phyloP scores from a whole-genome alignment of 2,888 invertebrate species.

The Polydrusus cervinus region DNA sequence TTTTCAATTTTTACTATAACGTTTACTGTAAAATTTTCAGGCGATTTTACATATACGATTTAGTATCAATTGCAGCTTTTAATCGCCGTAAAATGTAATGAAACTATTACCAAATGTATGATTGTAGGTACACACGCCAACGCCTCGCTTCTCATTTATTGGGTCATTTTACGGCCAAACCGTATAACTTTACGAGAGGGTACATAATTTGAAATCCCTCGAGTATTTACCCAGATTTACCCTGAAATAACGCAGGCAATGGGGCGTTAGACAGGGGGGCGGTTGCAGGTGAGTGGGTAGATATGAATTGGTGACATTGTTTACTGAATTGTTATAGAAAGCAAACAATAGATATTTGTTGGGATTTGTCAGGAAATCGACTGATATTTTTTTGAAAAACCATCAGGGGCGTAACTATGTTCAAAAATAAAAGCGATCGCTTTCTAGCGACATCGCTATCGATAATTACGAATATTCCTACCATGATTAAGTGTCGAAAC shows the following conservation, averaged over 20 bases:
- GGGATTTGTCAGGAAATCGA: not conserved
- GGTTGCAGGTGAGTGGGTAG: constrained; percentile 30
- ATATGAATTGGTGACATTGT: constrained; percentile 2
- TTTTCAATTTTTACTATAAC: too few species aligned
- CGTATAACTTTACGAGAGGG: constrained; percentile 37
- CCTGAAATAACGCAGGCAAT: constrained; percentile 27
- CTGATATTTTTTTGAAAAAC: not conserved
- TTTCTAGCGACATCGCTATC: too few species aligned
- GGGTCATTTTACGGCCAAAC: constrained; percentile 24
- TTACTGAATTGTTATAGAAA: not conserved
- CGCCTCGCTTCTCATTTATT: constrained; percentile 9
- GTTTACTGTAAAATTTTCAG: not conserved
- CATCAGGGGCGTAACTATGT: too few species aligned
- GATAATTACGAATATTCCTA: too few species aligned
- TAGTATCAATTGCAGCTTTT: not conserved
- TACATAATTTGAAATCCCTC: constrained; percentile 30
- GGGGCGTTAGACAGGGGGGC: constrained; percentile 33
- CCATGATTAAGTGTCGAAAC: too few species aligned
- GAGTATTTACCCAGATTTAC: constrained; percentile 41
- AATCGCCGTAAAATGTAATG: not conserved
- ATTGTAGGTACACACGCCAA: not conserved
- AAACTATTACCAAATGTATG: constrained; percentile 17
- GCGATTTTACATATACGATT: not conserved
- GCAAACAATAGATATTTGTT: not conserved
- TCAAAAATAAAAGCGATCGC: too few species aligned